phyloP scores from a whole-genome alignment of 2,888 invertebrate genomes.

The Diarsia mendica region DNA sequence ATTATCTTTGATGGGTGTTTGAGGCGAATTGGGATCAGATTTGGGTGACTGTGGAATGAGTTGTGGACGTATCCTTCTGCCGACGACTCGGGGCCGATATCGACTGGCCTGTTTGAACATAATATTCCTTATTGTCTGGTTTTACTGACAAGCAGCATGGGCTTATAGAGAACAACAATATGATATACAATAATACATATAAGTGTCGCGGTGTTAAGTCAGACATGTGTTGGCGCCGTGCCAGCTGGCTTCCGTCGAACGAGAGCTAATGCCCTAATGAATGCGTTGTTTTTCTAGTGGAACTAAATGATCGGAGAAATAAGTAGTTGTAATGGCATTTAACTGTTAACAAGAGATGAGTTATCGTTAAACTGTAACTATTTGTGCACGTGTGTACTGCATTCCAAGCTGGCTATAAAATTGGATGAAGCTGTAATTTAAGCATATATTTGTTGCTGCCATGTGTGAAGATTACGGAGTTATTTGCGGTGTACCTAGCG shows the following conservation, averaged over 20 bases:
- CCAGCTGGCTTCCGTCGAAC: constrained; percentile 77
- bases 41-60: constrained; percentile 76
- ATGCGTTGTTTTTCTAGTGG: constrained; percentile 77
- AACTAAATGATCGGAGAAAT: constrained; percentile 73
- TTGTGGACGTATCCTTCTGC: constrained; percentile 81
- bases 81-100: constrained; percentile 85
- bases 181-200: constrained; percentile 65
- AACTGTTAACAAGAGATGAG: constrained; percentile 71
- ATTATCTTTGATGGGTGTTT: constrained; percentile 57
- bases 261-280: constrained; percentile 80
- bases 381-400: constrained; percentile 55
- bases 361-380: constrained; percentile 63
- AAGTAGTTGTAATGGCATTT: constrained; percentile 67
- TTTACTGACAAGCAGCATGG: constrained; percentile 57
- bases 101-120: constrained; percentile 88
- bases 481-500: constrained; percentile 42
- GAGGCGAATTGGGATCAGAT: constrained; percentile 76
- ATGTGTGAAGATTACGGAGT: constrained; percentile 35
- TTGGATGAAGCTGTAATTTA: constrained; percentile 34
- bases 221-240: constrained; percentile 75
- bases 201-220: constrained; percentile 79
- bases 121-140: constrained; percentile 69
- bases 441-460: constrained; percentile 30
- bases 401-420: constrained; percentile 53
- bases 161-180: constrained; percentile 48